Evolutionary conservation across 2,888 invertebrate species (phyloP).

Genomic region (Cerastoderma edule): DNA sequence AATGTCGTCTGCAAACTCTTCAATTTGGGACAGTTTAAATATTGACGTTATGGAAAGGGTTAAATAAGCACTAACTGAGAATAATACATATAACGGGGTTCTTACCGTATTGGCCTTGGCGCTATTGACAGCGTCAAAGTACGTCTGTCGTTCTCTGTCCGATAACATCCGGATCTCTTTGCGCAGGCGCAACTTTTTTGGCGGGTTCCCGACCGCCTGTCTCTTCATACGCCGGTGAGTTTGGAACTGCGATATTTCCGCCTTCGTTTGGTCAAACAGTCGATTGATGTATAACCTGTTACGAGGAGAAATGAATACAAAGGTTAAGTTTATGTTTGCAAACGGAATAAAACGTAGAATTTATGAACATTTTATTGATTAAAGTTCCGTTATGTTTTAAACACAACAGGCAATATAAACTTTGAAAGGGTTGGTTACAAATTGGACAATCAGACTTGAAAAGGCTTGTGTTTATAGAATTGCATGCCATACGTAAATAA

Average conservation of each 20-base stretch:
- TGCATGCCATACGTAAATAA: too few relatives aligned
- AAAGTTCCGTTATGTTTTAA: too few relatives aligned
- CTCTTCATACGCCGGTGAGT: conserved; percentile 29
- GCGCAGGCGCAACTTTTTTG: conserved; percentile 18
- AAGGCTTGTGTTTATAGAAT: too few relatives aligned
- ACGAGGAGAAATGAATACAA: neutral
- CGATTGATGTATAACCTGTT: conserved; percentile 20
- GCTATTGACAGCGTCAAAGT: conserved; percentile 51
- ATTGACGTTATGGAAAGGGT: too few relatives aligned
- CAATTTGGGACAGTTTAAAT: too few relatives aligned
- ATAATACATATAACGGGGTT: neutral
- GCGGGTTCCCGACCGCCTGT: conserved; percentile 3
- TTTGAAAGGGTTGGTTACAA: too few relatives aligned
- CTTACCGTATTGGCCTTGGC: conserved; percentile 56
- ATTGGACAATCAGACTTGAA: too few relatives aligned
- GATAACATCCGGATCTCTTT: conserved; percentile 59
- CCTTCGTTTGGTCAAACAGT: conserved; percentile 8
- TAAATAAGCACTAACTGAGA: neutral
- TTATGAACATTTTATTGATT: too few relatives aligned
- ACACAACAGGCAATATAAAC: too few relatives aligned
- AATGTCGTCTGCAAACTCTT: too few relatives aligned
- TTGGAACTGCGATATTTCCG: conserved; percentile 8
- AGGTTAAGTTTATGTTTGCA: too few relatives aligned
- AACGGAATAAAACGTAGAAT: too few relatives aligned
- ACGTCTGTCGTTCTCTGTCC: conserved; percentile 35